Conservation (phyloP, 1,140 invertebrate species). For the Papilio machaon region DNA sequence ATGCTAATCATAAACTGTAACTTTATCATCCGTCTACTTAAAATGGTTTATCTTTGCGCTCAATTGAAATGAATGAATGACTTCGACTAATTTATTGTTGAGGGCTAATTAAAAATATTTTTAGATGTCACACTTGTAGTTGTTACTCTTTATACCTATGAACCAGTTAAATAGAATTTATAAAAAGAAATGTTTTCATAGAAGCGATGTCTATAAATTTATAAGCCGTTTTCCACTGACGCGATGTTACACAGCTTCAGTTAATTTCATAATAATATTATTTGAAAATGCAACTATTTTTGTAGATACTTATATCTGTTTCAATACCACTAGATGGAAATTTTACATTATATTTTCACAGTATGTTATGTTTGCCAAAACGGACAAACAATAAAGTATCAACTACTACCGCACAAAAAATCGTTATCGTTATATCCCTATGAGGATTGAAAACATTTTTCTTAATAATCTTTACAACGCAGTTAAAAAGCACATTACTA, state of each 20-base stretch:
- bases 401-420: constrained; percentile 65
- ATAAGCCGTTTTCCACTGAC: constrained; percentile 46
- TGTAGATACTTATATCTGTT: constrained; percentile 80
- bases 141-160: constrained; percentile 61
- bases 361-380: constrained; percentile 75
- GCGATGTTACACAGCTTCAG: constrained; percentile 59
- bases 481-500: background rate
- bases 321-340: constrained; percentile 79
- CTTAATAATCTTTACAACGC: constrained; percentile 26
- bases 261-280: constrained; percentile 67
- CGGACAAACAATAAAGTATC: constrained; percentile 66
- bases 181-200: constrained; percentile 60
- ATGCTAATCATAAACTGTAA: background rate
- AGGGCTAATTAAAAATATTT: constrained; percentile 69
- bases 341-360: constrained; percentile 78
- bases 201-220: constrained; percentile 56
- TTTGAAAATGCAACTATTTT: constrained; percentile 81
- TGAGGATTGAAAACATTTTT: constrained; percentile 20
- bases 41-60: constrained; percentile 45
- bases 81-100: constrained; percentile 62
- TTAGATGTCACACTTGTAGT: constrained; percentile 76
- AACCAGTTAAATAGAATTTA: constrained; percentile 63
- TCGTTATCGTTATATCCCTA: constrained; percentile 23
- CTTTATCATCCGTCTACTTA: constrained; percentile 4
- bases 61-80: constrained; percentile 52